Evolutionary conservation across 2,888 invertebrate species (phyloP).

Genomic region (Sarcophaga rosellei): DNA sequence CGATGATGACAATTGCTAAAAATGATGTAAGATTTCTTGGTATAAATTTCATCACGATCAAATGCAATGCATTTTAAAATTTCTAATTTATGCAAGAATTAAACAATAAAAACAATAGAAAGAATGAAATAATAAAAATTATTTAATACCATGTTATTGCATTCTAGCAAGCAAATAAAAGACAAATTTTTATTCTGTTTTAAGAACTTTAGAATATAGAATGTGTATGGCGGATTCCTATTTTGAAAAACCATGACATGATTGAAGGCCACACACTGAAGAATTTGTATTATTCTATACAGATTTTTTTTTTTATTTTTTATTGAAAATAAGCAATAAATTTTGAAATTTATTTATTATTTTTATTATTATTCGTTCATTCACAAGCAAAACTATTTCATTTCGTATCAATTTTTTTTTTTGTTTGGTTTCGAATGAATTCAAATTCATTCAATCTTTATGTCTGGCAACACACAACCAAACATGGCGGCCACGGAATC

Average conservation of each 20-base stretch:
- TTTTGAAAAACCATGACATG: conserved; percentile 63
- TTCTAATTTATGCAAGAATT: neutral
- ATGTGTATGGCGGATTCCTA: conserved; percentile 2
- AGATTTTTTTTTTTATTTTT: neutral
- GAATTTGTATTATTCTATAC: too few relatives aligned
- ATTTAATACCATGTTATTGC: conserved; percentile 11
- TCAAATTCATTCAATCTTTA: neutral
- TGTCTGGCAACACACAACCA: neutral
- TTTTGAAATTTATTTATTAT: neutral
- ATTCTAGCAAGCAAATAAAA: neutral
- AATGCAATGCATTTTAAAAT: neutral
- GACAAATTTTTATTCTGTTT: too few relatives aligned
- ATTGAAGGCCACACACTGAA: conserved; percentile 59
- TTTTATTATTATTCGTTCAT: neutral
- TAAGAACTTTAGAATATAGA: neutral
- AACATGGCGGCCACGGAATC: neutral
- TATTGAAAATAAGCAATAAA: neutral
- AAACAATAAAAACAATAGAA: conserved; percentile 31
- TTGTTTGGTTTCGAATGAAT: neutral
- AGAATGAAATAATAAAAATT: conserved; percentile 38
- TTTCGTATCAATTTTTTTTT: neutral
- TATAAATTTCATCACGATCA: neutral
- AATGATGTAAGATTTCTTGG: conserved; percentile 28
- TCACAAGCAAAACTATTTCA: neutral
- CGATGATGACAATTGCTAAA: neutral